These are phyloP conservation scores for Trichogramma pretiosum DNA, from an alignment of 1,140 invertebrate species.

Conservation along the genomic window DNA sequence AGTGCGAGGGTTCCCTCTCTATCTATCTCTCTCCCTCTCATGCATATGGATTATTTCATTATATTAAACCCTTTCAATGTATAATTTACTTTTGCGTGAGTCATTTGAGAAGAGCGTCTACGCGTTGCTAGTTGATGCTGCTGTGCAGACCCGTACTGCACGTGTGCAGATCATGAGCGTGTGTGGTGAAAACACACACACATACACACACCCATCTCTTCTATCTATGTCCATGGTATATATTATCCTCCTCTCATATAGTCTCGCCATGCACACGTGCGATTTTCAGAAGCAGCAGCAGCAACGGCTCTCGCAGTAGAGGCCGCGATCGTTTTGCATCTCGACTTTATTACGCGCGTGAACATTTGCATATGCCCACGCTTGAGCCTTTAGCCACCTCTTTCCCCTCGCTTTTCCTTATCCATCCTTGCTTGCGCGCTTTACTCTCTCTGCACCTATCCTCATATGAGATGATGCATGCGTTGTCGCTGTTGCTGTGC, in stretches of 20 bases:
- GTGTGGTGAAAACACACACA: no score
- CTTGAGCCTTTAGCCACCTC: no score
- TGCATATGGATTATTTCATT: slow-evolving; percentile 61
- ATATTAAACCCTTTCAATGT: slow-evolving; percentile 60
- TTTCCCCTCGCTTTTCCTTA: no score
- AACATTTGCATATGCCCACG: slow-evolving; percentile 20
- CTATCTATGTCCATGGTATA: slow-evolving; percentile 34
- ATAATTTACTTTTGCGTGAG: slow-evolving; percentile 61
- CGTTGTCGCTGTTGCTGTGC: slow-evolving; percentile 11
- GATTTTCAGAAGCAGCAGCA: slow-evolving; percentile 35
- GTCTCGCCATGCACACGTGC: slow-evolving; percentile 27
- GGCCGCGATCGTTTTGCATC: slow-evolving; percentile 35
- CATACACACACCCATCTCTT: no score
- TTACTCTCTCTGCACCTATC: slow-evolving; percentile 17
- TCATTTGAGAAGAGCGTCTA: slow-evolving; percentile 44
- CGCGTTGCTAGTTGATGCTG: no score
- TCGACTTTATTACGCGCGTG: slow-evolving; percentile 34
- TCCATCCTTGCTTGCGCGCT: no score
- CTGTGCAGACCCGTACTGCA: no score
- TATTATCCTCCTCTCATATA: slow-evolving; percentile 25
- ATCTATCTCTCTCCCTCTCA: no score
- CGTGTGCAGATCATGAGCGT: no score
- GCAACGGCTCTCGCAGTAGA: slow-evolving; percentile 22
- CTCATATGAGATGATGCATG: slow-evolving; percentile 18
- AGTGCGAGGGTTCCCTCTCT: no score